Conservation (phyloP, 2,888 invertebrate genomes). For the Nomada flava region DNA sequence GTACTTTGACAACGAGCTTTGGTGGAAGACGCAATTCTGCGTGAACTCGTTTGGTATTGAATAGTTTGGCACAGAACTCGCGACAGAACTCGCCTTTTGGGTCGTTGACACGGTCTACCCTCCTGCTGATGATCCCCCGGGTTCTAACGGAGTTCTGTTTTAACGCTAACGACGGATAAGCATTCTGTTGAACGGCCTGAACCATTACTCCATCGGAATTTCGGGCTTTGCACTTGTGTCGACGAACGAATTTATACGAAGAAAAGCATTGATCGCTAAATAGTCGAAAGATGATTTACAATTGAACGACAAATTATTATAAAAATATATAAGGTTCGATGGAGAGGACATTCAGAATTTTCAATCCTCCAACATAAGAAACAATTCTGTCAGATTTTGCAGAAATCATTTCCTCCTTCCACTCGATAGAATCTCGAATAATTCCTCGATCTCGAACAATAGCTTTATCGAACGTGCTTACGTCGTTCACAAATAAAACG, state of each 20-base stretch:
- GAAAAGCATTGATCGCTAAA: not conserved
- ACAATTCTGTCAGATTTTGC: too few species aligned
- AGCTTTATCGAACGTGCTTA: too few species aligned
- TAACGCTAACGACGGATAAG: constrained; percentile 12
- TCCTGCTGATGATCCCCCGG: constrained; percentile 38
- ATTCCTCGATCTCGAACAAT: too few species aligned
- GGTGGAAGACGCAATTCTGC: constrained; percentile 50
- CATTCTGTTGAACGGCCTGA: not conserved
- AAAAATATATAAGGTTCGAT: too few species aligned
- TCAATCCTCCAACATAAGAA: too few species aligned
- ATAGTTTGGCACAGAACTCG: constrained; percentile 68
- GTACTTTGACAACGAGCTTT: too few species aligned
- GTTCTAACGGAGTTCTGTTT: not conserved
- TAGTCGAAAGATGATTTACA: too few species aligned
- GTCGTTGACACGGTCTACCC: constrained; percentile 67
- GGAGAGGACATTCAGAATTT: too few species aligned
- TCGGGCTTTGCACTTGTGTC: not conserved
- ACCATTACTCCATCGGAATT: not conserved
- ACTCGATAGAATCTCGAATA: too few species aligned
- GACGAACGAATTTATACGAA: not conserved
- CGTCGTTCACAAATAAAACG: too few species aligned
- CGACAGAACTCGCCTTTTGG: constrained; percentile 37
- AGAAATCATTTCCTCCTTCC: too few species aligned
- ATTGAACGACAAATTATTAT: too few species aligned
- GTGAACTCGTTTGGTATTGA: constrained; percentile 53